phyloP scores from a whole-genome alignment of 2,113 vertebrate genomes.

The Ptychochromis oligacanthus region DNA sequence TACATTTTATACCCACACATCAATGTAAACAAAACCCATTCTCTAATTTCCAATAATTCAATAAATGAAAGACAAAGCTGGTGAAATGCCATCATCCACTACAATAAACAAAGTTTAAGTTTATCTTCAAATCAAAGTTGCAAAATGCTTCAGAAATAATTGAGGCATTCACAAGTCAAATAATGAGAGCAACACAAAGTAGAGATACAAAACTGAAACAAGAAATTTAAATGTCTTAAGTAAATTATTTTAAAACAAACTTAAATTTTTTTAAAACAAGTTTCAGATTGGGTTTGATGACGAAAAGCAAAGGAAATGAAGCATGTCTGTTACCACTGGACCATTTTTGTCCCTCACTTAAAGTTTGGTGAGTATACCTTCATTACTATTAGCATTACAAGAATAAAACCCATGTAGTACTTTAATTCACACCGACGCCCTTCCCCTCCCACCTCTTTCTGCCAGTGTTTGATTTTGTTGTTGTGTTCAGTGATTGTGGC shows the following conservation, averaged over 20 bases:
- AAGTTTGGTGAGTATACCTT: not conserved
- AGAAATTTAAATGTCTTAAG: too few species aligned
- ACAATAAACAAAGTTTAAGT: too few species aligned
- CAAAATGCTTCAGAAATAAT: not conserved
- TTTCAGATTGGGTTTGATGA: too few species aligned
- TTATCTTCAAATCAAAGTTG: too few species aligned
- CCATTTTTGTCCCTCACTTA: not conserved
- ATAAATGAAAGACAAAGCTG: not conserved
- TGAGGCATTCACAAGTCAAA: not conserved
- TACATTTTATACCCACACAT: not conserved
- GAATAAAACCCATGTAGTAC: not conserved
- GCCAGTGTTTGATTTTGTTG: slow-evolving; percentile 92
- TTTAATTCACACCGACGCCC: not conserved
- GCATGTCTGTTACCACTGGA: not conserved
- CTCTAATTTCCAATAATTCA: not conserved
- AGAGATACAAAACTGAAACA: too few species aligned
- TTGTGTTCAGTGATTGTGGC: slow-evolving; percentile 85
- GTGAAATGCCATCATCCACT: not conserved
- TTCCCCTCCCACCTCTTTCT: slow-evolving; percentile 87
- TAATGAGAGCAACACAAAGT: too few species aligned
- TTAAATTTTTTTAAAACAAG: too few species aligned
- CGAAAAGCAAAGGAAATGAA: not conserved
- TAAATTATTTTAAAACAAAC: too few species aligned
- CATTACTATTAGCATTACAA: not conserved
- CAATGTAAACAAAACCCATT: too few species aligned